These are phyloP conservation scores for Malacosoma neustria DNA, from an alignment of 2,888 invertebrate genomes.

Conservation along the genomic window DNA sequence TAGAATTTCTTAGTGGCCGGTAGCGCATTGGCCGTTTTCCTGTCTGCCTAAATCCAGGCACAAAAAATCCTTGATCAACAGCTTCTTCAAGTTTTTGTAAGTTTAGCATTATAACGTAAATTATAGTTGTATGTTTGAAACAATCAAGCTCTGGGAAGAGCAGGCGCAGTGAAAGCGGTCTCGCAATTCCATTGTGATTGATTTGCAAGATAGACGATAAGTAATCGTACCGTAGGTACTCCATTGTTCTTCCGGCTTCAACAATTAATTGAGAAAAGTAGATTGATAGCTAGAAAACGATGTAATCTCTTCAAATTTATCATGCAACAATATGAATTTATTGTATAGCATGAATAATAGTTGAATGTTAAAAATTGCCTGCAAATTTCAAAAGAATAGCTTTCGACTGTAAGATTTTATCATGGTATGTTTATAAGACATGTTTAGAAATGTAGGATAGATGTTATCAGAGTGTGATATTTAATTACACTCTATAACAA, in stretches of 20 bases:
- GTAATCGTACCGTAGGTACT: conserved; percentile 32
- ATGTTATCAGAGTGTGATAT: too few relatives aligned
- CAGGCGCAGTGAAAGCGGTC: conserved; percentile 42
- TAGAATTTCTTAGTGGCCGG: too few relatives aligned
- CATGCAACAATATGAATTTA: not conserved
- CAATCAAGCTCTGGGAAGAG: not conserved
- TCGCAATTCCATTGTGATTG: conserved; percentile 56
- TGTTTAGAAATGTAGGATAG: too few relatives aligned
- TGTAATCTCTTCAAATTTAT: conserved; percentile 7
- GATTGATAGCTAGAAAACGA: too few relatives aligned
- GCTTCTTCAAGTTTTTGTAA: too few relatives aligned
- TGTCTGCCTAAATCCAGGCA: too few relatives aligned
- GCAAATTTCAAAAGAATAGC: not conserved
- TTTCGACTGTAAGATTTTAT: not conserved
- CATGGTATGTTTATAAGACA: too few relatives aligned
- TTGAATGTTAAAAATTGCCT: not conserved
- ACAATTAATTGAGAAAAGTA: conserved; percentile 32
- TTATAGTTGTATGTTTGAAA: too few relatives aligned
- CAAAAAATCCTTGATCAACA: too few relatives aligned
- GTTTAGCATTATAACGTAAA: too few relatives aligned
- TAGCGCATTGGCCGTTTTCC: too few relatives aligned
- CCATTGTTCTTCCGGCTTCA: conserved; percentile 48
- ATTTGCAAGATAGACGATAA: conserved; percentile 44
- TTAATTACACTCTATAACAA: too few relatives aligned
- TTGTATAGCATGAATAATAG: not conserved